phyloP scores from a whole-genome alignment of 1,140 invertebrate genomes.

The Meloidogyne exigua region DNA sequence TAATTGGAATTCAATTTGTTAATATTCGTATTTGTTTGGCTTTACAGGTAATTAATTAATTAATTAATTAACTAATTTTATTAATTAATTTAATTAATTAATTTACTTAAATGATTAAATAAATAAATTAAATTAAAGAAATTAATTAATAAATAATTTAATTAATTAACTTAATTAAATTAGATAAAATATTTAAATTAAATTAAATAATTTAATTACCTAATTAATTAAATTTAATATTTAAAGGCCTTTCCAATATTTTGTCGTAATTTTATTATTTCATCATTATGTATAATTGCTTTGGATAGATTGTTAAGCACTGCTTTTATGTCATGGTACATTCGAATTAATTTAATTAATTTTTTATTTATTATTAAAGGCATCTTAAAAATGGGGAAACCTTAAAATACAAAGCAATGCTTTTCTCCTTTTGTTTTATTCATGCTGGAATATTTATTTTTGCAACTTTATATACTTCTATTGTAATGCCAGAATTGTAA shows the following conservation, averaged over 20 bases:
- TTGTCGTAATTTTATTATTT: neutral
- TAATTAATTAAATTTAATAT: too few species aligned
- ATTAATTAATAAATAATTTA: too few species aligned
- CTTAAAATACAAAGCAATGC: neutral
- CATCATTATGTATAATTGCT: neutral
- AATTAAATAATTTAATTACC: neutral
- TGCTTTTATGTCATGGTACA: neutral
- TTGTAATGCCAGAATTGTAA: neutral
- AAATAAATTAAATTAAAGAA: too few species aligned
- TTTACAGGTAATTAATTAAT: neutral
- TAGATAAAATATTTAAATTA: too few species aligned
- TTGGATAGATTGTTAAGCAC: neutral
- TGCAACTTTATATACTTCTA: neutral
- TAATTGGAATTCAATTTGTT: constrained; percentile 1
- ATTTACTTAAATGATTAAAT: too few species aligned
- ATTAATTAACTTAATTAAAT: too few species aligned
- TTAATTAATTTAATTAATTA: too few species aligned
- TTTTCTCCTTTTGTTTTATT: neutral
- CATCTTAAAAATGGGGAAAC: neutral
- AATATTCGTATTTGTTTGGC: neutral
- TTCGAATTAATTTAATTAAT: neutral
- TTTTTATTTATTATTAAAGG: neutral
- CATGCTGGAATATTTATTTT: neutral
- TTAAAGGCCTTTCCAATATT: neutral
- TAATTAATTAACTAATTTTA: too few species aligned